These are phyloP conservation scores for Hydrolagus colliei DNA, from an alignment of 2,797 vertebrate genomes.

Conservation along the genomic window DNA sequence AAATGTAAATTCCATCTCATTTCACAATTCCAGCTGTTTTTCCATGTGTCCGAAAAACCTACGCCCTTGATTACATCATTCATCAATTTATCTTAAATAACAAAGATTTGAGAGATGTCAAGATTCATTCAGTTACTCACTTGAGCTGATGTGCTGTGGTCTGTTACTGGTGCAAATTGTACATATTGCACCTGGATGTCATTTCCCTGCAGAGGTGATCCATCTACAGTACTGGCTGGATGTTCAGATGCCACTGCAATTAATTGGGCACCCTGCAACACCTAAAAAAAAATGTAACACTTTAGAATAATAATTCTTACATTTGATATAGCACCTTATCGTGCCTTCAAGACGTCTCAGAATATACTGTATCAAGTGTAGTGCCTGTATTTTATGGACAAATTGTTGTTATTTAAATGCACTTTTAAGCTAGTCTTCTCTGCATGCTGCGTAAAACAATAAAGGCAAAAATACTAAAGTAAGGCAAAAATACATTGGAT, in stretches of 20 bases:
- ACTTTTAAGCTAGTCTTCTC: neutral
- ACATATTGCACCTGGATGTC: conserved; percentile 98
- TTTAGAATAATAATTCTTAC: neutral
- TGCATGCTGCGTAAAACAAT: neutral
- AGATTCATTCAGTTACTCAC: conserved; percentile 50
- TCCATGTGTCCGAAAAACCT: no score
- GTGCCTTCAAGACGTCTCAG: no score
- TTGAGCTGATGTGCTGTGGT: conserved; percentile 71
- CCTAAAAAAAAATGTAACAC: conserved; percentile 52
- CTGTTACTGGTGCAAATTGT: conserved; percentile 83
- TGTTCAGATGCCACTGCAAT: conserved; percentile 92
- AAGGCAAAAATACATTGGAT: neutral
- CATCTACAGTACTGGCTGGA: conserved; percentile 69
- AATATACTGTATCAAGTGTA: no score
- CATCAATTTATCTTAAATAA: neutral
- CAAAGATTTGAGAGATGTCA: neutral
- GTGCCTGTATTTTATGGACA: no score
- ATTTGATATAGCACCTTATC: no score
- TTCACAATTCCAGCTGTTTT: no score
- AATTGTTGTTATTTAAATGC: neutral
- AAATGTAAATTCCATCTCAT: no score
- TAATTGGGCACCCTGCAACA: conserved; percentile 86
- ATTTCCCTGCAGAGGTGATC: conserved; percentile 77
- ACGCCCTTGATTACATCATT: neutral
- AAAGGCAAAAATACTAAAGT: neutral